These are phyloP conservation scores for Cynocephalus volans DNA, from an alignment of 2,113 vertebrate species.

Conservation along the genomic window DNA sequence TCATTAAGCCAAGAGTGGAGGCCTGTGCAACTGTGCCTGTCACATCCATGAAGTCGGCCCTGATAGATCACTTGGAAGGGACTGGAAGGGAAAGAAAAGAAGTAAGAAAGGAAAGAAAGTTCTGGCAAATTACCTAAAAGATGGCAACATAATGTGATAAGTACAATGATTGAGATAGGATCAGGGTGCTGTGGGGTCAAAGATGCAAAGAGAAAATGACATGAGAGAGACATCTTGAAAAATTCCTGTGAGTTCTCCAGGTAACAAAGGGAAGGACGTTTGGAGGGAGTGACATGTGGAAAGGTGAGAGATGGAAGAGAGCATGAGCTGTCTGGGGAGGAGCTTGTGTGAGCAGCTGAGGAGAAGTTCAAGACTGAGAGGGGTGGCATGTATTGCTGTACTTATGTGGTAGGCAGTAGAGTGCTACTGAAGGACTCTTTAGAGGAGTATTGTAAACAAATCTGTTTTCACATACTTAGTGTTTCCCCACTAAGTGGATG, in stretches of 20 bases:
- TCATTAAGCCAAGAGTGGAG: neutral
- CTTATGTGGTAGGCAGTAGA: neutral
- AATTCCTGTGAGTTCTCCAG: neutral
- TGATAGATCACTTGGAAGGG: neutral
- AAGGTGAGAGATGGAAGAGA: neutral
- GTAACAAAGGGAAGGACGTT: neutral
- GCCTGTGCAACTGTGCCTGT: no score
- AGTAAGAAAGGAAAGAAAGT: neutral
- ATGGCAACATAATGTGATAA: neutral
- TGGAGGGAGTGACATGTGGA: neutral
- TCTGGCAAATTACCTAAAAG: neutral
- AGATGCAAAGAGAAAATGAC: neutral
- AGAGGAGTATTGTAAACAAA: neutral
- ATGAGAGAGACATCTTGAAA: neutral
- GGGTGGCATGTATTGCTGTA: fast-evolving
- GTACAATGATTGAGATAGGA: neutral
- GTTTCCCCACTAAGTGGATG: neutral
- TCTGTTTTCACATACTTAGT: slow-evolving; percentile 13
- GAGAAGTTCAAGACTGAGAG: neutral
- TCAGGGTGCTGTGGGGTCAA: neutral
- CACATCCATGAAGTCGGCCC: neutral
- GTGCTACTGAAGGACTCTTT: neutral
- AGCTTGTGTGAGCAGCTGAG: no score
- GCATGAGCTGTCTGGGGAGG: fast-evolving
- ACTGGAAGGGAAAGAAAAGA: neutral